phyloP scores from a whole-genome alignment of 2,888 invertebrate genomes.

The Oegoconia quadripuncta region DNA sequence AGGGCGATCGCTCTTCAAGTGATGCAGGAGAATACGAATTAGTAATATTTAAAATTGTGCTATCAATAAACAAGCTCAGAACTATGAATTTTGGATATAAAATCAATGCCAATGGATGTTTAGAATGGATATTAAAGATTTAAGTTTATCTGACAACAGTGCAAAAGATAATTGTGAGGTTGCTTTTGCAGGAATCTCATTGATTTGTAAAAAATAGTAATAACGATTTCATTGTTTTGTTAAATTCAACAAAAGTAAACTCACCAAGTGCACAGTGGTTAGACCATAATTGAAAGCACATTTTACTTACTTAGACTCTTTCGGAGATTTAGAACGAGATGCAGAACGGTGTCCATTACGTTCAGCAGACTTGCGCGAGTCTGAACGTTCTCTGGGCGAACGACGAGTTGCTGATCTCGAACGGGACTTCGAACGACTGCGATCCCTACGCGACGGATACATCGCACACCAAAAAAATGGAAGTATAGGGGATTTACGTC shows the following conservation, averaged over 20 bases:
- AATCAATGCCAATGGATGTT: constrained; percentile 20
- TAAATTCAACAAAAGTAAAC: constrained; percentile 35
- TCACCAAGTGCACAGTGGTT: constrained; percentile 39
- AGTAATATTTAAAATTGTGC: constrained; percentile 49
- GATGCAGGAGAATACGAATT: constrained; percentile 60
- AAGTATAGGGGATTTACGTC: too few species aligned
- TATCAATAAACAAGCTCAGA: constrained; percentile 41
- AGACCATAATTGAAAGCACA: constrained; percentile 52
- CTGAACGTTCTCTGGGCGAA: constrained; percentile 38
- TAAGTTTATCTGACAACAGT: constrained; percentile 41
- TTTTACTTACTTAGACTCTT: constrained; percentile 55
- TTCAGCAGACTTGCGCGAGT: constrained; percentile 33
- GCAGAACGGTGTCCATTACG: constrained; percentile 46
- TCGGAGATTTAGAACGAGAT: constrained; percentile 68
- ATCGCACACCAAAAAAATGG: constrained; percentile 13
- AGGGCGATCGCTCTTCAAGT: constrained; percentile 46
- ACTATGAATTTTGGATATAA: constrained; percentile 36
- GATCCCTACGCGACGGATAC: constrained; percentile 47
- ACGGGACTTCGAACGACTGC: constrained; percentile 59
- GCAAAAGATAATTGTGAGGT: constrained; percentile 34
- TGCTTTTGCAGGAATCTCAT: constrained; percentile 27
- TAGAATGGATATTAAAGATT: constrained; percentile 34
- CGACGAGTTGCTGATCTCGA: constrained; percentile 50
- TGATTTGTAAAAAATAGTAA: not conserved
- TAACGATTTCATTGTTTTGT: not conserved